Conservation (phyloP, 2,113 vertebrate species). For the Carlito syrichta region DNA sequence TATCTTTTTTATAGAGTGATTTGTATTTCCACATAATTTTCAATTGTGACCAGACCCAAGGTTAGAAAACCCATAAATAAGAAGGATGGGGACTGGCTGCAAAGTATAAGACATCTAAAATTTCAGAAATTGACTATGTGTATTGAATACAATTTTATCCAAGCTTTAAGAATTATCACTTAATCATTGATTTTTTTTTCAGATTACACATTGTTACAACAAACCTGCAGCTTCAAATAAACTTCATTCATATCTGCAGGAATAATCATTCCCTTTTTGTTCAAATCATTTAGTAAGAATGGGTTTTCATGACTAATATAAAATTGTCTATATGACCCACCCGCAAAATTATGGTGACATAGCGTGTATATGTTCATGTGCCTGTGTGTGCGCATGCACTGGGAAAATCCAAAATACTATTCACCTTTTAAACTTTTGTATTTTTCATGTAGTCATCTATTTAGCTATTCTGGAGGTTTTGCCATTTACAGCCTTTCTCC, state of each 20-base stretch:
- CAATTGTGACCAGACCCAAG: background rate
- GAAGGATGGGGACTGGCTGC: background rate
- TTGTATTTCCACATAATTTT: constrained; percentile 12
- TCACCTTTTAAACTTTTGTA: background rate
- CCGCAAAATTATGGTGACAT: background rate
- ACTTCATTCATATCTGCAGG: background rate
- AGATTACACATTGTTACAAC: background rate
- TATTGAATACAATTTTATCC: background rate
- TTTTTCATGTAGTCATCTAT: background rate
- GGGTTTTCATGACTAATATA: background rate
- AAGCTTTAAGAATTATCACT: background rate
- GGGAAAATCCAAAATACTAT: background rate
- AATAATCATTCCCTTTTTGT: background rate
- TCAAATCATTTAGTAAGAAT: background rate
- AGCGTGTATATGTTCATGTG: background rate
- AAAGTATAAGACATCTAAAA: background rate
- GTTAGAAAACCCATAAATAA: background rate
- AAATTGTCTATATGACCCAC: background rate
- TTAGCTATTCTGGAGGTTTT: background rate
- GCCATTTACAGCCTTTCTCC: background rate
- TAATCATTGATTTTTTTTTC: background rate
- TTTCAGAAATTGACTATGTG: background rate
- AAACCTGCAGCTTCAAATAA: background rate
- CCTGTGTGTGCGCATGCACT: background rate
- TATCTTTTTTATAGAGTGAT: too few species aligned